A percentile compares a stretch with the other conserved stretches of the same genome.
Evolutionary conservation across 2,888 invertebrate species (phyloP).

Genomic region (Nemoura dubitans): DNA sequence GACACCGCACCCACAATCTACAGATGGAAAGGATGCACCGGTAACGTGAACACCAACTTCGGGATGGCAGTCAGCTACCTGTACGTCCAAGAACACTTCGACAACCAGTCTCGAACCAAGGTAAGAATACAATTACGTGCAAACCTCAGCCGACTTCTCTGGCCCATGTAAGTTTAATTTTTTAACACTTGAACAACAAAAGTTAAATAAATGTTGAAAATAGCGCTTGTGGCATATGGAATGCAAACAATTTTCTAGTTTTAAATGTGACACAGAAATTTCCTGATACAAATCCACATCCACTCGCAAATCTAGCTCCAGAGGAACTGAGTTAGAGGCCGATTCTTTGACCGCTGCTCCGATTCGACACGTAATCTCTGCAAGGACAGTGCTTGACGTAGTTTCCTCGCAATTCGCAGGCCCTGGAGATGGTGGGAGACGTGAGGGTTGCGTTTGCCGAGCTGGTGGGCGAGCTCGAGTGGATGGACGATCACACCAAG

Average conservation of each 20-base stretch:
- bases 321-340: no score
- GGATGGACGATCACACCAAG: conserved; percentile 66
- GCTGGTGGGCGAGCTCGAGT: conserved; percentile 60
- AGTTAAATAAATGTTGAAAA: no score
- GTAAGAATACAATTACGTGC: conserved; percentile 53
- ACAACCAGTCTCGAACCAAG: conserved; percentile 57
- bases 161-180: no score
- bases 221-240: no score
- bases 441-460: conserved; percentile 62
- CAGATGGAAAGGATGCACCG: conserved; percentile 59
- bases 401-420: conserved; percentile 42
- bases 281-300: no score
- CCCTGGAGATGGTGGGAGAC: conserved; percentile 59
- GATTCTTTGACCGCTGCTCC: no score
- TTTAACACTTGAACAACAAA: no score
- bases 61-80: conserved; percentile 60
- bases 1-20: conserved; percentile 30
- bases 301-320: no score
- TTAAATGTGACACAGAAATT: no score
- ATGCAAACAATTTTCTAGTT: no score
- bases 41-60: conserved; percentile 58
- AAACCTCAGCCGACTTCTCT: no score
- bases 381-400: neutral
- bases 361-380: no score
- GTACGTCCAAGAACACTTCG: conserved; percentile 59